Percentiles rank a stretch among this genome's conserved stretches.
Evolutionary conservation across 2,888 invertebrate species (phyloP).

Genomic region (Coecobrya sp.): DNA sequence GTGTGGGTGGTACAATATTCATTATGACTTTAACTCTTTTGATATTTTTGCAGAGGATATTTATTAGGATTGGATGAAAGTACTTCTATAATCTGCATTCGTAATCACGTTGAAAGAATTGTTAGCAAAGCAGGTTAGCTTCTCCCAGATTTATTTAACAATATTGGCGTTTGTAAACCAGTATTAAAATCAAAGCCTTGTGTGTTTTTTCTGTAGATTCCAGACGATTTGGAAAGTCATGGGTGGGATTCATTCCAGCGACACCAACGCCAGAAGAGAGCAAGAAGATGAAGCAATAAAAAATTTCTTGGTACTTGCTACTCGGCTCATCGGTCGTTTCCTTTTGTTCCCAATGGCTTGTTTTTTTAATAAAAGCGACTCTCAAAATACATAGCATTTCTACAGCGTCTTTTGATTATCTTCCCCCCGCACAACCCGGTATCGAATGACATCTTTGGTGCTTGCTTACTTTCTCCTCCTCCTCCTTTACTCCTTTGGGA

Average conservation of each 20-base stretch:
- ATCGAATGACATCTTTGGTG: too few species aligned
- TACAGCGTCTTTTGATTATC: too few species aligned
- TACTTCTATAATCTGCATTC: constrained; percentile 73
- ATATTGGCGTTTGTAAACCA: not conserved
- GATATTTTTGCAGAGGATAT: constrained; percentile 82
- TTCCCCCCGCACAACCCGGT: too few species aligned
- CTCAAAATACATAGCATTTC: too few species aligned
- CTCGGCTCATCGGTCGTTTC: too few species aligned
- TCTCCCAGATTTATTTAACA: not conserved
- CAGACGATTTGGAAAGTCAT: constrained; percentile 84
- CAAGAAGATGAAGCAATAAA: not conserved
- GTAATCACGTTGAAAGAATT: constrained; percentile 81
- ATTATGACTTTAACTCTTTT: too few species aligned
- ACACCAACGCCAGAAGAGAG: not conserved
- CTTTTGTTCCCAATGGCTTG: too few species aligned
- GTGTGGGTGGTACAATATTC: not conserved
- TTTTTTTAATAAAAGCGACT: too few species aligned
- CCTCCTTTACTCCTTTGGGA: too few species aligned
- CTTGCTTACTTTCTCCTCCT: too few species aligned
- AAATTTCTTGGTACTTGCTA: too few species aligned
- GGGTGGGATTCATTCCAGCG: constrained; percentile 84
- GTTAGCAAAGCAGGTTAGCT: constrained; percentile 82
- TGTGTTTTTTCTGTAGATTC: constrained; percentile 76
- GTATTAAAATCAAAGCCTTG: too few species aligned
- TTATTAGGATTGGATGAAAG: constrained; percentile 83